phyloP scores from a whole-genome alignment of 2,888 invertebrate genomes.

The Brenthis daphne region DNA sequence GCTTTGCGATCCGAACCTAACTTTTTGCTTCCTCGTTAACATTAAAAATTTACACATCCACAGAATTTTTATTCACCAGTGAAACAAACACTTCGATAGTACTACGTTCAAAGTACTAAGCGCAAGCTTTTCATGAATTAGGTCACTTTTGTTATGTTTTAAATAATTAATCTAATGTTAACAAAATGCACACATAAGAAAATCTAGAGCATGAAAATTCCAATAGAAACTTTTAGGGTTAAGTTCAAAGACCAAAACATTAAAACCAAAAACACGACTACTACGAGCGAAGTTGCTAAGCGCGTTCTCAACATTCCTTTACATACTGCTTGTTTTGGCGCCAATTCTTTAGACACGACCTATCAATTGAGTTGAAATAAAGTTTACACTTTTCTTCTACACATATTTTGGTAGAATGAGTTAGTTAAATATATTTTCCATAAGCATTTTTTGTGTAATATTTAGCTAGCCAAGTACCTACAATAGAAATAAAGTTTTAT shows the following conservation, averaged over 20 bases:
- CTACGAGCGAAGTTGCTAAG: slow-evolving; percentile 15
- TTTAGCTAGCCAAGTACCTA: too few species aligned
- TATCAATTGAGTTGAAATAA: slow-evolving; percentile 18
- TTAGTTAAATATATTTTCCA: background rate
- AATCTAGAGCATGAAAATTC: background rate
- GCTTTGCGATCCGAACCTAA: slow-evolving; percentile 15
- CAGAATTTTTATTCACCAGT: background rate
- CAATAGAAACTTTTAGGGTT: background rate
- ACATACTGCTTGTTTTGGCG: slow-evolving; percentile 22
- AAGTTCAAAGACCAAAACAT: slow-evolving; percentile 7
- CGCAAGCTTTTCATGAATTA: too few species aligned
- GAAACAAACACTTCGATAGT: background rate
- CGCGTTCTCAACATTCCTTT: slow-evolving; percentile 14
- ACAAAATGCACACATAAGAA: background rate
- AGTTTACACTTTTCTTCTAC: background rate
- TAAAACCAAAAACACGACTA: slow-evolving; percentile 10
- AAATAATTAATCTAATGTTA: too few species aligned
- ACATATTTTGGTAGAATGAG: background rate
- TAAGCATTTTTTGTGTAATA: too few species aligned
- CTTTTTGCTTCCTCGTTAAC: slow-evolving; percentile 24
- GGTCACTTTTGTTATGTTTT: too few species aligned
- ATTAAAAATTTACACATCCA: slow-evolving; percentile 17
- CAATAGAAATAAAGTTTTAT: too few species aligned
- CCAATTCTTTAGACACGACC: slow-evolving; percentile 17
- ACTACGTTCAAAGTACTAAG: too few species aligned